Conservation (phyloP, 2,888 invertebrate genomes). For the Phyllotreta cruciferae region DNA sequence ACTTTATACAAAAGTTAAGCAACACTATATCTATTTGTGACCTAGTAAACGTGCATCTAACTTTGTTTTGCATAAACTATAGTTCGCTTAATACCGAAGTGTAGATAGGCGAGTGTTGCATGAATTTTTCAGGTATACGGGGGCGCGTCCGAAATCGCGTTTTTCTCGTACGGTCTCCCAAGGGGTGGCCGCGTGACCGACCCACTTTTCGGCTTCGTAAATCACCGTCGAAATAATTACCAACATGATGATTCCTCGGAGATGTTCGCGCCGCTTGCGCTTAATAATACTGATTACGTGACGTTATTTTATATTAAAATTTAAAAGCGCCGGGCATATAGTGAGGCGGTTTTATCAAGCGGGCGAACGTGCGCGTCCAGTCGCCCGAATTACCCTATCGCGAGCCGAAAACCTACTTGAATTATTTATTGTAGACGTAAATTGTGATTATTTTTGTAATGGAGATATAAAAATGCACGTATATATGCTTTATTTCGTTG, state of each 20-base stretch:
- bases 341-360: conserved; percentile 1
- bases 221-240: conserved; percentile 11
- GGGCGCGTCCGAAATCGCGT: not conserved
- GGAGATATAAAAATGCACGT: not conserved
- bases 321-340: conserved; percentile 3
- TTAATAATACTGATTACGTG: conserved; percentile 9
- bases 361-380: not conserved
- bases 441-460: conserved; percentile 9
- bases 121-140: no score
- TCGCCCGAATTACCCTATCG: not conserved
- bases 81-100: no score
- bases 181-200: conserved; percentile 3
- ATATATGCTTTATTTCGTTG: no score
- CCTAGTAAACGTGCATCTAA: no score
- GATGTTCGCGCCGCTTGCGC: not conserved
- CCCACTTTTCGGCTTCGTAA: conserved; percentile 1
- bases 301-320: conserved; percentile 9
- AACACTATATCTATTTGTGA: no score
- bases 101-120: no score
- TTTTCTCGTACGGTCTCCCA: not conserved
- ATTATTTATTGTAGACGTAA: conserved; percentile 1
- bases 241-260: conserved; percentile 11
- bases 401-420: conserved; percentile 2
- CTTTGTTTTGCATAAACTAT: no score
- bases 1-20: no score